phyloP scores from a whole-genome alignment of 2,797 vertebrate genomes.

The Gallirallus australis region DNA sequence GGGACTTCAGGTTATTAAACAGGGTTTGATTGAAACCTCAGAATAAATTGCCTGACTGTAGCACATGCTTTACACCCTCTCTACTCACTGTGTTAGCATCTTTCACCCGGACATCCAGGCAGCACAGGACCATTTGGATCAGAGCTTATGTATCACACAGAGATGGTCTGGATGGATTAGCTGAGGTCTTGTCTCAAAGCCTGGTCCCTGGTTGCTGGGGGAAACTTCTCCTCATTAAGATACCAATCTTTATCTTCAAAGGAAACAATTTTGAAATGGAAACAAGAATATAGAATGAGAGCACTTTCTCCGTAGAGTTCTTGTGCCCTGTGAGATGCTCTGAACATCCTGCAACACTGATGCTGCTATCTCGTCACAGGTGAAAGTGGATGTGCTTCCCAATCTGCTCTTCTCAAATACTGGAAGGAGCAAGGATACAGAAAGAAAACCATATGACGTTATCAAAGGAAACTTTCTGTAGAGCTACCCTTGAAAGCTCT shows the following conservation, averaged over 20 bases:
- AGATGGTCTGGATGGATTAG: background rate
- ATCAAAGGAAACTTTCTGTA: background rate
- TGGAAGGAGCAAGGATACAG: background rate
- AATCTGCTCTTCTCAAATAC: background rate
- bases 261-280: background rate
- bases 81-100: fast-evolving
- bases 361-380: background rate
- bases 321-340: background rate
- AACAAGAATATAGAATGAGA: background rate
- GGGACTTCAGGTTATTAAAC: background rate
- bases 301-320: background rate
- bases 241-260: background rate
- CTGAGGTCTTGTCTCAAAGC: fast-evolving
- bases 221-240: background rate
- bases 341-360: background rate
- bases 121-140: background rate
- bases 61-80: background rate
- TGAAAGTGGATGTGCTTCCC: background rate
- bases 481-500: background rate
- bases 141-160: background rate
- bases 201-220: background rate
- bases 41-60: background rate
- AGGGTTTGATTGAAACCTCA: background rate
- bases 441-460: background rate
- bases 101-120: background rate